Percentiles rank a stretch among this genome's conserved stretches.
These are phyloP conservation scores for Aphelenchoides besseyi DNA, from an alignment of 1,140 invertebrate genomes.

Conservation along the genomic window DNA sequence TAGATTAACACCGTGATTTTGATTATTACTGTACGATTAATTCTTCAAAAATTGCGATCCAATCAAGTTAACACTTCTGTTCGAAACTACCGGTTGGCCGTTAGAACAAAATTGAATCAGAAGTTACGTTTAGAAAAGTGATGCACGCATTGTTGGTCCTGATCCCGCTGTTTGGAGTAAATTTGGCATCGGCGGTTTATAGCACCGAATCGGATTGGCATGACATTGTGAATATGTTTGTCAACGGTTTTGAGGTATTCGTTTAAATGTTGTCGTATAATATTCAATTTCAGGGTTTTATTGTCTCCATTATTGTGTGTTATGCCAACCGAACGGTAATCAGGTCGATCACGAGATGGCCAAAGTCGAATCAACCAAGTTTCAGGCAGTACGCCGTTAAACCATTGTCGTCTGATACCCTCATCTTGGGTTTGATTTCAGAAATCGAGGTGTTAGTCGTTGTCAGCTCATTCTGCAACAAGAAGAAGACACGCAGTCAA, in stretches of 20 bases:
- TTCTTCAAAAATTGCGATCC: not conserved
- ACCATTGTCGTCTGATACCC: not conserved
- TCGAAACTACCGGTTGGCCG: not conserved
- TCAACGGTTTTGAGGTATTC: slow-evolving; percentile 5
- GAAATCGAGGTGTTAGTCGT: not conserved
- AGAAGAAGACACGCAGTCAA: not conserved
- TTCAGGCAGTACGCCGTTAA: not conserved
- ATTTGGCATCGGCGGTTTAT: not conserved
- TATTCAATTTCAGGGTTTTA: slow-evolving; percentile 7
- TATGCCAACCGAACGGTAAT: slow-evolving; percentile 19
- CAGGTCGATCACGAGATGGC: not conserved
- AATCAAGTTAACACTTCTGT: not conserved
- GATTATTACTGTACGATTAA: not conserved
- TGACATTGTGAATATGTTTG: slow-evolving; percentile 15
- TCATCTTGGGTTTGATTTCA: not conserved
- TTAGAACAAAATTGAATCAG: not conserved
- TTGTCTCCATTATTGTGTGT: slow-evolving; percentile 7
- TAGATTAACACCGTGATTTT: slow-evolving; percentile 4
- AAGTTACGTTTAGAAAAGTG: slow-evolving; percentile 15
- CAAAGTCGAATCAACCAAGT: not conserved
- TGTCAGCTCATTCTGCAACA: no score
- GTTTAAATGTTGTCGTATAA: slow-evolving; percentile 1
- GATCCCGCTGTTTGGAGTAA: slow-evolving; percentile 16
- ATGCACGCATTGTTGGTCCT: slow-evolving; percentile 10
- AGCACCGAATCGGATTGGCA: not conserved